Percentiles rank a stretch among this genome's conserved stretches.
Evolutionary conservation across 1,140 invertebrate species (phyloP).

Genomic region (Geopemphigus sp.): DNA sequence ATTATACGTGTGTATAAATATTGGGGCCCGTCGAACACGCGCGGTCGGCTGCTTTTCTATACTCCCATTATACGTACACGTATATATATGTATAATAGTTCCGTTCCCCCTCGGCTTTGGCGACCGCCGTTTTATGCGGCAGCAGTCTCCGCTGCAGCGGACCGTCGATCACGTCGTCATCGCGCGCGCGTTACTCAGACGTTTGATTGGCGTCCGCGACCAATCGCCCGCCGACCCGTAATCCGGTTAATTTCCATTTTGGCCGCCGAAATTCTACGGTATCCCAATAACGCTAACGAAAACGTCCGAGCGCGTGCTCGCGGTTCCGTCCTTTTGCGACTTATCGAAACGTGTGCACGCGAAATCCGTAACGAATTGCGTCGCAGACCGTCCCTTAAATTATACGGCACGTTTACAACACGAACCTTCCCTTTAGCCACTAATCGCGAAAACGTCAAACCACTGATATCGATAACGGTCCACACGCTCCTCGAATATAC

Average conservation of each 20-base stretch:
- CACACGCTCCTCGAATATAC: too few relatives aligned
- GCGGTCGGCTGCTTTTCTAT: neutral
- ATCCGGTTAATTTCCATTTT: constrained; percentile 48
- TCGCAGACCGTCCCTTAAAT: too few relatives aligned
- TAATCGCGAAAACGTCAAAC: too few relatives aligned
- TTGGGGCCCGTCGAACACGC: constrained; percentile 5
- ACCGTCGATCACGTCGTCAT: constrained; percentile 19
- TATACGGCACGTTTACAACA: too few relatives aligned
- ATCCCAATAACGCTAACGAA: neutral
- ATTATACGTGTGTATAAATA: too few relatives aligned
- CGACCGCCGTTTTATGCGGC: neutral
- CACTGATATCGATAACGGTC: too few relatives aligned
- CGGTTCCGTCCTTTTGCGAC: neutral
- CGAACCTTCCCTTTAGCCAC: too few relatives aligned
- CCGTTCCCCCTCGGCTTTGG: neutral
- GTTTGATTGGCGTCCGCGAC: constrained; percentile 44
- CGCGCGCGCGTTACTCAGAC: neutral
- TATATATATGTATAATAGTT: too few relatives aligned
- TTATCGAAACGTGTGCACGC: too few relatives aligned
- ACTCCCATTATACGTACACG: too few relatives aligned
- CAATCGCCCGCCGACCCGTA: neutral
- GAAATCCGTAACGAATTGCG: too few relatives aligned
- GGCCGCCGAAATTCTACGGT: neutral
- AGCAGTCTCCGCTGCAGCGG: neutral
- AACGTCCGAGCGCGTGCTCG: neutral